phyloP scores from a whole-genome alignment of 2,113 vertebrate genomes.

The Trachemys scripta region DNA sequence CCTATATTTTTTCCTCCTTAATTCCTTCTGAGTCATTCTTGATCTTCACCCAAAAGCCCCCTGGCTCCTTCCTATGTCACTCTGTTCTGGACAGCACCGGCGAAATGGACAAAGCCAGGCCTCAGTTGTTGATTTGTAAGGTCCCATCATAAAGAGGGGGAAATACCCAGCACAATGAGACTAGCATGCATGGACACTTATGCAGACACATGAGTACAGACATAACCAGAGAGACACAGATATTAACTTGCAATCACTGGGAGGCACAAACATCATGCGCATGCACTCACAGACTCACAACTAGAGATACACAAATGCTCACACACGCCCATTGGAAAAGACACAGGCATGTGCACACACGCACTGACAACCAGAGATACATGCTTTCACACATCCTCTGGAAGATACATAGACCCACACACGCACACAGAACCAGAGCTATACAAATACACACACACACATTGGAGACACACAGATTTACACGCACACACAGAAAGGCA shows the following conservation, averaged over 20 bases:
- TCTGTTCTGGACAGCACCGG: neutral
- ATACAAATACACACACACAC: neutral
- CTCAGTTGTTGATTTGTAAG: neutral
- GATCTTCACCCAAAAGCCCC: neutral
- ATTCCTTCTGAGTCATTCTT: neutral
- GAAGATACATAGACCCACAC: neutral
- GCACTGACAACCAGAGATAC: neutral
- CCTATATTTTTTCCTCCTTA: neutral
- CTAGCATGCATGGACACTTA: neutral
- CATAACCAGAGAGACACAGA: neutral
- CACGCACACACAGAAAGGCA: neutral
- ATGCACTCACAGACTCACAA: neutral
- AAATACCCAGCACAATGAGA: fast-evolving
- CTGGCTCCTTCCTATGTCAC: neutral
- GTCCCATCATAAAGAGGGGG: neutral
- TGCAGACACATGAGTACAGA: neutral
- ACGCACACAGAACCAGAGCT: neutral
- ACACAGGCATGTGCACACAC: neutral
- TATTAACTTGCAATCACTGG: neutral
- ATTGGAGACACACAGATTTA: neutral
- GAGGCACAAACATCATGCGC: neutral
- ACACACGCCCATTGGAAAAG: neutral
- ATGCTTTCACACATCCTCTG: neutral
- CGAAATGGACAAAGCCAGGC: neutral
- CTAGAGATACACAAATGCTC: neutral